Evolutionary conservation across 92 coral and sea anemone species (phyloP).

Genomic region (Actinostola sp.): DNA sequence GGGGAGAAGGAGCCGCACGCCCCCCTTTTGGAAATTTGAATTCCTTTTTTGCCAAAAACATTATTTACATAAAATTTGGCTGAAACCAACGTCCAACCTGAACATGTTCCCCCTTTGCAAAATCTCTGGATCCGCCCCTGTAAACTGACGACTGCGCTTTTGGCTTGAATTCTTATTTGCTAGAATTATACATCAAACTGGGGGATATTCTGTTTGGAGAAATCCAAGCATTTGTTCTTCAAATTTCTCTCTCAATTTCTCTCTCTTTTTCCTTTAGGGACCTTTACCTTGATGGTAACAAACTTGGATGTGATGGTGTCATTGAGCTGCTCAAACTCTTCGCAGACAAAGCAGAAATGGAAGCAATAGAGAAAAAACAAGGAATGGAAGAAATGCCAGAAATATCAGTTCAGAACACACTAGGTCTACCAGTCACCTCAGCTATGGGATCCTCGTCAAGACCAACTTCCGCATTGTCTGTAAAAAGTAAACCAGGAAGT

Average conservation of each 20-base stretch:
- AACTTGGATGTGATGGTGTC: conserved; percentile 91
- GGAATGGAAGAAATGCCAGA: conserved; percentile 48
- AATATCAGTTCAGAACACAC: conserved; percentile 22
- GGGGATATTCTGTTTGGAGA: too few relatives aligned
- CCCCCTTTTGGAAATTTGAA: too few relatives aligned
- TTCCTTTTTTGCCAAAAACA: too few relatives aligned
- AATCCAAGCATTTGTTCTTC: neutral
- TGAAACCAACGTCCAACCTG: too few relatives aligned
- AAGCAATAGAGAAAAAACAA: conserved; percentile 86
- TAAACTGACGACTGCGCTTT: too few relatives aligned
- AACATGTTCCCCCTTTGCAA: too few relatives aligned
- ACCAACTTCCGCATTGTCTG: conserved; percentile 69
- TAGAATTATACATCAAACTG: too few relatives aligned
- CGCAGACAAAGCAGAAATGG: conserved; percentile 99
- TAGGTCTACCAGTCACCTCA: conserved; percentile 72
- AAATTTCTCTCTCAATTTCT: neutral
- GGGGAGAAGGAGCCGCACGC: too few relatives aligned
- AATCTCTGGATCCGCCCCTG: too few relatives aligned
- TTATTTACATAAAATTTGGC: too few relatives aligned
- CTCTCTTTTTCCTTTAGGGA: conserved; percentile 56
- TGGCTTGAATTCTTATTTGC: too few relatives aligned
- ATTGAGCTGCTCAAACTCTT: conserved; percentile 90
- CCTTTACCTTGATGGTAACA: conserved; percentile 94
- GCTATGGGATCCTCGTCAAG: conserved; percentile 73
- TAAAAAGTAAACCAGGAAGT: conserved; percentile 61